A percentile compares a stretch with the other conserved stretches of the same genome.
Conservation (phyloP, 92 coral and sea anemone genomes). For the Scolanthus callimorphus region DNA sequence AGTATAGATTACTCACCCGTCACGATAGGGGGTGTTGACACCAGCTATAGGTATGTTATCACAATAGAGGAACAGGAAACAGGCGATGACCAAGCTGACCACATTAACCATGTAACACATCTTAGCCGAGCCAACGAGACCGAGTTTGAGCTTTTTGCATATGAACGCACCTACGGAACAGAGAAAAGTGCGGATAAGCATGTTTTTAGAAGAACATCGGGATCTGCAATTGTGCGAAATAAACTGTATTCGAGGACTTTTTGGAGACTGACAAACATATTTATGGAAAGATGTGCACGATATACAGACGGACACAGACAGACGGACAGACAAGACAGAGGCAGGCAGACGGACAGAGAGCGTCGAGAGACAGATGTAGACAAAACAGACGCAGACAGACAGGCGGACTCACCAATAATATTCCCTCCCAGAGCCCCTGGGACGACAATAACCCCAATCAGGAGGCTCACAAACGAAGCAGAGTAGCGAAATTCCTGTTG, state of each 20-base stretch:
- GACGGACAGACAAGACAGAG: no score
- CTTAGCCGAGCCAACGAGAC: slow-evolving; percentile 74
- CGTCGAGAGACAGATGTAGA: no score
- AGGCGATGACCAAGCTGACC: slow-evolving; percentile 33
- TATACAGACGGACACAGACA: no score
- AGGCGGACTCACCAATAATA: slow-evolving; percentile 76
- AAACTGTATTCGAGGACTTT: no score
- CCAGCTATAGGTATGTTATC: slow-evolving; percentile 55
- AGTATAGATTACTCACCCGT: not conserved
- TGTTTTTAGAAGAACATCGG: no score
- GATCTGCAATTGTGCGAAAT: no score
- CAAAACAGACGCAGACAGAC: no score
- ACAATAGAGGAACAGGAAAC: slow-evolving; percentile 55
- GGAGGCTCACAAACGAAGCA: slow-evolving; percentile 49
- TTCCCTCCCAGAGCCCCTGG: slow-evolving; percentile 69
- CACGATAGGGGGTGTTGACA: slow-evolving; percentile 33
- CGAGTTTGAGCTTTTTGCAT: slow-evolving; percentile 55
- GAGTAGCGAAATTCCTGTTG: slow-evolving; percentile 58
- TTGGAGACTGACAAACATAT: no score
- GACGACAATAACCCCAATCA: slow-evolving; percentile 63
- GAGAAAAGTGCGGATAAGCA: no score
- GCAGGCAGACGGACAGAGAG: no score
- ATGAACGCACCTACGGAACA: slow-evolving; percentile 78
- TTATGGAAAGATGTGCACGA: no score
- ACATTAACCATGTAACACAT: slow-evolving; percentile 70